phyloP scores from a whole-genome alignment of 2,113 vertebrate species.

The Taxidea taxus region DNA sequence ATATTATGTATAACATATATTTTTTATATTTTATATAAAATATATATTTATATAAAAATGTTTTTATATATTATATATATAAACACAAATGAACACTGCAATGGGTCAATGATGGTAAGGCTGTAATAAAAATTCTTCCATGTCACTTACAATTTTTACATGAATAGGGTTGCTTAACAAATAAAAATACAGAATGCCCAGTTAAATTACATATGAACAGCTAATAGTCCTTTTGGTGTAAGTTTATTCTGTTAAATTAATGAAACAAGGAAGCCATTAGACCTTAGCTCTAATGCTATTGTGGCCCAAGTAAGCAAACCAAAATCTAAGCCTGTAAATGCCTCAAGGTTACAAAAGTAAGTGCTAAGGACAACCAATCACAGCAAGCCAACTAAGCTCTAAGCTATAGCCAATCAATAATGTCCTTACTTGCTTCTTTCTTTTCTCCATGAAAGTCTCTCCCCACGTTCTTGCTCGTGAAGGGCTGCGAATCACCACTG shows the following conservation, averaged over 20 bases:
- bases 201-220: background rate
- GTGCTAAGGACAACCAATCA: too few species aligned
- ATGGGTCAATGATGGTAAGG: background rate
- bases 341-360: too few species aligned
- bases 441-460: background rate
- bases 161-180: background rate
- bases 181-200: background rate
- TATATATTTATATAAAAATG: too few species aligned
- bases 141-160: background rate
- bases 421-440: background rate
- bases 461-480: background rate
- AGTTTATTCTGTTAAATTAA: background rate
- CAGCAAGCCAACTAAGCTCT: too few species aligned
- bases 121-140: background rate
- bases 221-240: background rate
- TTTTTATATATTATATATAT: background rate
- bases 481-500: background rate
- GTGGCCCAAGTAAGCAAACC: background rate
- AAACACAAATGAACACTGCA: background rate
- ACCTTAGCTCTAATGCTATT: background rate
- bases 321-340: background rate
- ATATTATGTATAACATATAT: too few species aligned
- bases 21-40: too few species aligned
- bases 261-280: background rate
- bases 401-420: too few species aligned